Evolutionary conservation across 2,113 vertebrate species (phyloP).

Genomic region (Cyprinodon brontotheroides): DNA sequence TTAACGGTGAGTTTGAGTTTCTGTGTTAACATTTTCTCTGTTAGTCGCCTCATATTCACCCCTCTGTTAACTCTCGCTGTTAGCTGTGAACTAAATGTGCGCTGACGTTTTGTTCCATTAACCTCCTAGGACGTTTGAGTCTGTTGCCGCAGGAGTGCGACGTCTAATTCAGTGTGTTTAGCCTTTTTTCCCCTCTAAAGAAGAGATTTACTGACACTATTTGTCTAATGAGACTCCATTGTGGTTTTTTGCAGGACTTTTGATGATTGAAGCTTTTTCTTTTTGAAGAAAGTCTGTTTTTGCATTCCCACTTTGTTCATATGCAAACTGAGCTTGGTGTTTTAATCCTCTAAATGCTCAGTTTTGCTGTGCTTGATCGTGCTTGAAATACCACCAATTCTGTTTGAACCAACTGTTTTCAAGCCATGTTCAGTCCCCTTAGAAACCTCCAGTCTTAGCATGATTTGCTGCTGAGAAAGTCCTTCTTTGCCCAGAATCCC

Average conservation of each 20-base stretch:
- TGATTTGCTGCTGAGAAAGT: conserved; percentile 19
- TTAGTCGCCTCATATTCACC: not conserved
- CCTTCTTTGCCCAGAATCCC: conserved; percentile 2
- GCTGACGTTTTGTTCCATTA: not conserved
- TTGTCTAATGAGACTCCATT: not conserved
- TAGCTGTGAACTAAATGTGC: too few relatives aligned
- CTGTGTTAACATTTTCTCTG: not conserved
- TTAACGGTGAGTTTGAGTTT: too few relatives aligned
- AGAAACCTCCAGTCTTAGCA: conserved; percentile 12
- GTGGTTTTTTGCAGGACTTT: not conserved
- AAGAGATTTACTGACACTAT: not conserved
- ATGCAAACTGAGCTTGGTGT: not conserved
- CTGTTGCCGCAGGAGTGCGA: not conserved
- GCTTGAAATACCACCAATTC: conserved; percentile 4
- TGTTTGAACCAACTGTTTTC: conserved; percentile 6
- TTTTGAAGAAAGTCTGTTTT: not conserved
- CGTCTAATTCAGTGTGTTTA: not conserved
- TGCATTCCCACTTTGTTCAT: not conserved
- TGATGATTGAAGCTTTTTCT: not conserved
- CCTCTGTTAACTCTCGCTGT: not conserved
- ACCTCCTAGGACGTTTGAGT: not conserved
- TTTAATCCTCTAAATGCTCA: not conserved
- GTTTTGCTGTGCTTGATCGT: conserved; percentile 1
- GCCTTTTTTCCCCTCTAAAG: not conserved
- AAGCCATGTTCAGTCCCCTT: conserved; percentile 6